phyloP scores from a whole-genome alignment of 2,888 invertebrate species.

The Dichetophora obliterata region DNA sequence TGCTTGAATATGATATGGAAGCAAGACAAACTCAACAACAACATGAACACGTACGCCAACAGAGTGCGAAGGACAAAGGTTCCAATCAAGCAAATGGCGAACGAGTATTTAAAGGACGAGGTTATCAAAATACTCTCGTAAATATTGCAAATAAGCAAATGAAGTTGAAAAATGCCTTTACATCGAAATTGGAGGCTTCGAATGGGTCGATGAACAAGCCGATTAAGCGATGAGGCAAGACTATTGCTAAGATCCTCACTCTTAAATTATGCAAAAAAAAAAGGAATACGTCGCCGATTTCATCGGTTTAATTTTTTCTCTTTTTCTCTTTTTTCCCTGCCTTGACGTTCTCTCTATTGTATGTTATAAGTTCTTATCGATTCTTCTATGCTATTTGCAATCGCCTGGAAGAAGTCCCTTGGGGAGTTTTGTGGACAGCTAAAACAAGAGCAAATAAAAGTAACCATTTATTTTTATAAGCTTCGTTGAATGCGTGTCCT shows the following conservation, averaged over 20 bases:
- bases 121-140: neutral
- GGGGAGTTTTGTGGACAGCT: neutral
- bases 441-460: neutral
- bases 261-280: conserved; percentile 17
- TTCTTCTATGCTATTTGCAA: conserved; percentile 3
- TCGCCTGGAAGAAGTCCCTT: neutral
- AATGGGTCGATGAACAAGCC: neutral
- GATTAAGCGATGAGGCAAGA: neutral
- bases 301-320: neutral
- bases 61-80: too few relatives aligned
- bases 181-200: neutral
- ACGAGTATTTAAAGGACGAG: conserved; percentile 2
- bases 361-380: conserved; percentile 21
- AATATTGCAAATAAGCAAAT: conserved; percentile 10
- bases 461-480: neutral
- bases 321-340: neutral
- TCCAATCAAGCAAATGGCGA: neutral
- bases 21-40: too few relatives aligned
- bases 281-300: neutral
- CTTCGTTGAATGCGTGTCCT: neutral
- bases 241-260: neutral
- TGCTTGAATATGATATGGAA: neutral
- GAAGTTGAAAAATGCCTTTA: conserved; percentile 4
- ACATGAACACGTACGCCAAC: too few relatives aligned
- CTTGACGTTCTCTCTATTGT: neutral